Conservation (phyloP, 2,888 invertebrate genomes). For the Drosophila seclusa region DNA sequence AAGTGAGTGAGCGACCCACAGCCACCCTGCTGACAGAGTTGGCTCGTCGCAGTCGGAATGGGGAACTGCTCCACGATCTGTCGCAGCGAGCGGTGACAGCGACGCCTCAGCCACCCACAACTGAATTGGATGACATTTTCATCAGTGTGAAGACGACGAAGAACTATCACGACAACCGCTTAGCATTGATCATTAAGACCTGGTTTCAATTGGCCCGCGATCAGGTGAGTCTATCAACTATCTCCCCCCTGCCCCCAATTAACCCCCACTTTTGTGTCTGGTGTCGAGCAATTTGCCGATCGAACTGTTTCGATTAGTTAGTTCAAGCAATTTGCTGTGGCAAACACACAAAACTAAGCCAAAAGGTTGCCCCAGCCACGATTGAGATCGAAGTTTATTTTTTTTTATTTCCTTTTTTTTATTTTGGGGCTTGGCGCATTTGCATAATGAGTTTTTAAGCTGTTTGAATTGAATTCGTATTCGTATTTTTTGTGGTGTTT, state of each 20-base stretch:
- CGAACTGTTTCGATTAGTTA: slow-evolving; percentile 49
- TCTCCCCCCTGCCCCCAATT: background rate
- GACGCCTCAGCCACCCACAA: slow-evolving; percentile 87
- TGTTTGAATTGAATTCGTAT: slow-evolving; percentile 71
- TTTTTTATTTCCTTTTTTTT: background rate
- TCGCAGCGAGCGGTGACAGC: slow-evolving; percentile 84
- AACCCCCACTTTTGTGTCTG: slow-evolving; percentile 1
- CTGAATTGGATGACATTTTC: slow-evolving; percentile 94
- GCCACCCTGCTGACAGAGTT: slow-evolving; percentile 78
- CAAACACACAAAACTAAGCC: slow-evolving; percentile 12
- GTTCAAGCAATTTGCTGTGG: slow-evolving; percentile 61
- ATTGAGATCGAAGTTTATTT: slow-evolving; percentile 35
- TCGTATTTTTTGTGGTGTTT: slow-evolving; percentile 11
- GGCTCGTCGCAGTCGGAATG: slow-evolving; percentile 82
- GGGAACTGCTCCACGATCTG: slow-evolving; percentile 83
- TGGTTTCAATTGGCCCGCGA: slow-evolving; percentile 97
- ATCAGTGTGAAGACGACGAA: slow-evolving; percentile 98
- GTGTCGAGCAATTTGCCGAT: slow-evolving; percentile 44
- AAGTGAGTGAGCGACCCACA: slow-evolving; percentile 82
- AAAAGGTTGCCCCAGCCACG: slow-evolving; percentile 55
- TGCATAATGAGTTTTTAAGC: slow-evolving; percentile 81
- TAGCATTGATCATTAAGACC: slow-evolving; percentile 95
- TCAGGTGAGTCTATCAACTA: slow-evolving; percentile 89
- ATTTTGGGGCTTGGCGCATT: slow-evolving; percentile 57
- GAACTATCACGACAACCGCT: slow-evolving; percentile 92